Base-by-base conservation (phyloP, 2,888 invertebrate species). In the Pristionchus japonicus region DNA sequence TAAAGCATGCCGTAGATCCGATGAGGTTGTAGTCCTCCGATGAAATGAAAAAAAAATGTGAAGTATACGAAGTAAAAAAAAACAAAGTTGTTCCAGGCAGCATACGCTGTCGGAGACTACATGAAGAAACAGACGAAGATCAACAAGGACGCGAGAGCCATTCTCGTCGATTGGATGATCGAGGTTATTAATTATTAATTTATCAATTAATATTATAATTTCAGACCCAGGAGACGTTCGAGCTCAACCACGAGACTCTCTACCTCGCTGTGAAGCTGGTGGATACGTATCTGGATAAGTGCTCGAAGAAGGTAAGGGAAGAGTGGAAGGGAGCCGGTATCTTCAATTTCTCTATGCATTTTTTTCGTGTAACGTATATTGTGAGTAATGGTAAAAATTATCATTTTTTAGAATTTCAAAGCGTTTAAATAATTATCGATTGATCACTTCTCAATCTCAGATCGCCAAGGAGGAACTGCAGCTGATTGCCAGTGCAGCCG, bases 151-250 rank as follows among this genome's bases (percentile, higher is more conserved):
- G 98, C 98, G 97, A 96, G 99, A 84, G 96, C 98, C 0, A 96
- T 98, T 37, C 96, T 99, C 3, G 97, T 99, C 0, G 99, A 99
- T 95, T 99, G 99, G 99, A 97, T 99, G 97, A 98, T 99, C 74
- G 98, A 99, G 95, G 97, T 89, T 37, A n/a, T 11, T 34, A 15
- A 74, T 17, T 23, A 23, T 37, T 27, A 9, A 61, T 4, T 61
- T 13, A 27, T 61, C n/a, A 34, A 23, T 40, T 20, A 37, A 70
- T 34, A 47, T n/a, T 27, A 49, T 34, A 34, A 37, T 86, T 49
- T 11, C 49, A 89, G 90, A 88, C 94, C 74, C 93, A 94, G 89
- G 95, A 95, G 91, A 95, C 95, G 91, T 99, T 99, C 95, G 99
- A 99, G 95, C 96, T 99, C 57, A 99, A 99, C 95, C 99, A 99